Conservation (phyloP, 2,797 vertebrate genomes). For the Eutrigla gurnardus region DNA sequence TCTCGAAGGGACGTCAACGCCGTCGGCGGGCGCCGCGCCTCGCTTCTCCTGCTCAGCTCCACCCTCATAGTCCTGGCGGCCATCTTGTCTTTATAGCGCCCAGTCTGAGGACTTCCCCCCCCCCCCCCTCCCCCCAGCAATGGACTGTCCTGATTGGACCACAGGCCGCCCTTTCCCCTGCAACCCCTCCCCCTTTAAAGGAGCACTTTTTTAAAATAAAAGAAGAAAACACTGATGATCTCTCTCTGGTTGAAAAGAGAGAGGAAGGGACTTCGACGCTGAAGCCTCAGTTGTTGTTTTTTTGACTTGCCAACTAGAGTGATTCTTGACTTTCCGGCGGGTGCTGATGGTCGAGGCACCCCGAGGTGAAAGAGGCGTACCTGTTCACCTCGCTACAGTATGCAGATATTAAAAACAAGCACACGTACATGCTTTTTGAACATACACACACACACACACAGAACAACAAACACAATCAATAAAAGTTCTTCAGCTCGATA, state of each 20-base stretch:
- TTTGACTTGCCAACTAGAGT: conserved; percentile 85
- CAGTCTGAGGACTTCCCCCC: conserved; percentile 37
- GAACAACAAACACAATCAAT: conserved; percentile 55
- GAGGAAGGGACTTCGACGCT: conserved; percentile 80
- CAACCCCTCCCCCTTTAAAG: conserved; percentile 79
- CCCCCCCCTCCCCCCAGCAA: conserved; percentile 9
- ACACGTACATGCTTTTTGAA: conserved; percentile 55
- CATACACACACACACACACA: conserved; percentile 18
- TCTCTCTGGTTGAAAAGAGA: conserved; percentile 83
- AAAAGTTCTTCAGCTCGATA: conserved; percentile 40
- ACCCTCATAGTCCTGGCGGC: conserved; percentile 90
- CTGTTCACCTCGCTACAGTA: conserved; percentile 51
- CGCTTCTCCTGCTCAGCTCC: conserved; percentile 87
- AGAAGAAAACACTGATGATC: conserved; percentile 81
- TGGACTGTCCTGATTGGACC: conserved; percentile 72
- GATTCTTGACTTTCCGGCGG: conserved; percentile 83
- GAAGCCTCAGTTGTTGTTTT: conserved; percentile 77
- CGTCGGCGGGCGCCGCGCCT: conserved; percentile 82
- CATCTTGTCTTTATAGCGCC: conserved; percentile 95
- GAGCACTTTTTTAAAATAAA: conserved; percentile 81
- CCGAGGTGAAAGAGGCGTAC: conserved; percentile 27
- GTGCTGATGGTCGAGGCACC: conserved; percentile 54
- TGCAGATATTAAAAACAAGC: conserved; percentile 53
- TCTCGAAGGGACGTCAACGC: conserved; percentile 91
- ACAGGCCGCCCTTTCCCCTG: conserved; percentile 49